phyloP scores from a whole-genome alignment of 2,113 vertebrate species.

The Cromileptes altivelis region DNA sequence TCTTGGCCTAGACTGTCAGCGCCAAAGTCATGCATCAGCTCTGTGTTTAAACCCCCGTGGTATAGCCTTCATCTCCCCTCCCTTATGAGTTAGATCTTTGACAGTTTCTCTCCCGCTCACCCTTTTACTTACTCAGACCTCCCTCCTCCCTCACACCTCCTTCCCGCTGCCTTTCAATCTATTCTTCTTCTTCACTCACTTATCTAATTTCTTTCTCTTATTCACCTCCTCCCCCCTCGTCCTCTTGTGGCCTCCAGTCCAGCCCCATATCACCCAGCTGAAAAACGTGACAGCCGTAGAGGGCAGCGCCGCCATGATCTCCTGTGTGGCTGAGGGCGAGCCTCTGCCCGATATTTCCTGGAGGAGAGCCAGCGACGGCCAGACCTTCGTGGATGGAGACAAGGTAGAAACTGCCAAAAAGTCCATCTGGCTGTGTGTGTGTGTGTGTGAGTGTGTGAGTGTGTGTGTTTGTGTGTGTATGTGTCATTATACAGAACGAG shows the following conservation, averaged over 20 bases:
- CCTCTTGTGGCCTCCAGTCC: constrained; percentile 85
- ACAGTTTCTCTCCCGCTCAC: constrained; percentile 24
- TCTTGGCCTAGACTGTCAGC: constrained; percentile 56
- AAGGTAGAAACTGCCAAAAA: constrained; percentile 87
- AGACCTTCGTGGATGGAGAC: constrained; percentile 91
- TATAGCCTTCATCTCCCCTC: constrained; percentile 53
- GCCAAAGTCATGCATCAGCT: constrained; percentile 68
- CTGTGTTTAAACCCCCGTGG: constrained; percentile 50
- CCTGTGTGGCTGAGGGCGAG: constrained; percentile 96
- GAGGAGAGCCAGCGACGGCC: constrained; percentile 92
- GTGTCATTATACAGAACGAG: not conserved
- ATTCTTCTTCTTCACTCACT: constrained; percentile 31
- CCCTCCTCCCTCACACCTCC: not conserved
- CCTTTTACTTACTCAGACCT: not conserved
- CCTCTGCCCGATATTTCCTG: constrained; percentile 96
- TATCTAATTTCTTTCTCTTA: not conserved
- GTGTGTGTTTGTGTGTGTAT: not conserved
- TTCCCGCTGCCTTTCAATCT: not conserved
- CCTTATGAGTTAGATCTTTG: constrained; percentile 46
- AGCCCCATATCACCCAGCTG: constrained; percentile 97
- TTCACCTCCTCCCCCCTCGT: not conserved
- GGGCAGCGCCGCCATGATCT: constrained; percentile 92
- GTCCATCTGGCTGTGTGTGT: constrained; percentile 35
- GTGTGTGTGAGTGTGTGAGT: not conserved
- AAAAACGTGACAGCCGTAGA: constrained; percentile 95